Base-by-base conservation (phyloP, 2,797 vertebrate species). In the Protosalanx chinensis region DNA sequence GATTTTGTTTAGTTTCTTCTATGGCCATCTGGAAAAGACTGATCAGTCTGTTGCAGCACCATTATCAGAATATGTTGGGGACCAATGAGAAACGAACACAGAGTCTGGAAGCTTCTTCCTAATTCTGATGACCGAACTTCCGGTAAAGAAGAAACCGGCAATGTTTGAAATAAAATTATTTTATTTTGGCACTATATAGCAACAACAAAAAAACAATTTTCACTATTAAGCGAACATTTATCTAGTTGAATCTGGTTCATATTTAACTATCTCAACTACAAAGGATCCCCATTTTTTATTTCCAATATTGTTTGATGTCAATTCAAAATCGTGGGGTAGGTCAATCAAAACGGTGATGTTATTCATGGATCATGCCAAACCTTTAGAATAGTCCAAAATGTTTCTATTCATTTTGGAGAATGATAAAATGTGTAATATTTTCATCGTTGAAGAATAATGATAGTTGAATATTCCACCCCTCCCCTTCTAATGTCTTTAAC, bases 41-140 rank as follows among this genome's bases (percentile, higher is more conserved):
- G 41, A 46, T 46, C 12, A 12, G 41, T 46, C 3, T 8, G 41
- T 46, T 46, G 41, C 3, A 46, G 41, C 10, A 46, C 7, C 41
- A 13, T 46, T 46, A 46, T 8, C 41, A 46, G 41, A 13, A 46
- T 8, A 46, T 51, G 35, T 49, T 35, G 64, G 70, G 59, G n/a
- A 29, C 87, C 85, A 88, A 88, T 87, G 70, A 82, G 49, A 84
- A 81, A 84, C 33, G 66, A 85, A 84, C 87, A 87, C 85, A 85
- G 75, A 74, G 73, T 78, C 76, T 59, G 61, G 29, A 46, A 35
- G 70, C 68, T 20, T 58, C 67, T n/a, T 23, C 71, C 65, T 59
- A 20, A 15, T 59, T 67, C 10, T 33, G n/a, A 46, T 57, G 51
- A 13, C 53, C 23, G 8, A 67, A n/a, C 13, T 6, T 41, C 23